Evolutionary conservation across 2,113 vertebrate genomes (phyloP), one percentile per base, ranked within the genome.

Genomic region (Neogale vison): DNA sequence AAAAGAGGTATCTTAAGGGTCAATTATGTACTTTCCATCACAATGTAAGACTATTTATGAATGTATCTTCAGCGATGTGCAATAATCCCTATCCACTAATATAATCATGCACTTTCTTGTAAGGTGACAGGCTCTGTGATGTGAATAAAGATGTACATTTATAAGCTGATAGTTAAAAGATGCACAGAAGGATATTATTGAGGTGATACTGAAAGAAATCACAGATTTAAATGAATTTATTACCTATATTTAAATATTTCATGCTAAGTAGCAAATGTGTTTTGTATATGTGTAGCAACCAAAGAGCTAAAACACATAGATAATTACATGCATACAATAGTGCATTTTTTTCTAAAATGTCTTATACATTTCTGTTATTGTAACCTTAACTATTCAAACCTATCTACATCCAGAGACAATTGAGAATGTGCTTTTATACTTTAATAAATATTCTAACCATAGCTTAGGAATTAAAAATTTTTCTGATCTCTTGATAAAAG

Each of bases 11-110:
- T 57, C 36, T 76, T 69, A 81, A 47, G 9, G 31, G 45, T 65
- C 23, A 93, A 92, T 94, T 97, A 88, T 50, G 91, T 96, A 82
- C 74, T 96, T 95, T 94, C 3, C 6, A 21, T 92, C 8, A 69
- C 57, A 65, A 63, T 26, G 72, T 83, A 72, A 88, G 84, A 95
- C 13, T 47, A 84, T 69, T 92, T 95, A 81, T 83, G 13, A 95
- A 57, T 63, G 13, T 72, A n/a, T 91, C 31, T 45, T 95, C 20
- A 95, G 42, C 80, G 39, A 88, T 55, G 24, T 67, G 2, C 13
- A 80, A 88, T 72, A 84, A 71, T 26, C 71, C 17, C 82, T 42
- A 85, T 26, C 29, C 10, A 77, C 6, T 39, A 69, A 23, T 45
- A 63, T 31, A 88, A 93, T n/a, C 5, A 69, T 61, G 59, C 5